Conservation (phyloP, 2,888 invertebrate species). For the Exocentrus adspersus region DNA sequence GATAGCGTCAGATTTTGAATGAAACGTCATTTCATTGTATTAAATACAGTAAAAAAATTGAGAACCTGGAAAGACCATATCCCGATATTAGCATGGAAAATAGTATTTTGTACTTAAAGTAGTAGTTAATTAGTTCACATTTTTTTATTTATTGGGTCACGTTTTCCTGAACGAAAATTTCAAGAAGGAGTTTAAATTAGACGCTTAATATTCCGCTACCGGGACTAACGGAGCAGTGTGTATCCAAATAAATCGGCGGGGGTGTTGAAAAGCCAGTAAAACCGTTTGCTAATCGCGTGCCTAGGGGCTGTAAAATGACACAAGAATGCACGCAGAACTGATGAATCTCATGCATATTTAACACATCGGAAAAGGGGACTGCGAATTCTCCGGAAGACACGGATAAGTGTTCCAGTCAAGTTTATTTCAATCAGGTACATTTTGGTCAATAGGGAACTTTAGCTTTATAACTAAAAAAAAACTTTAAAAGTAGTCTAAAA, state of each 20-base stretch:
- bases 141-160: too few species aligned
- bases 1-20: too few species aligned
- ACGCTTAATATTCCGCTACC: not conserved
- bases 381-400: not conserved
- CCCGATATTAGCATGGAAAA: too few species aligned
- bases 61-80: too few species aligned
- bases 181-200: not conserved
- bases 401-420: not conserved
- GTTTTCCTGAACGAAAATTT: too few species aligned
- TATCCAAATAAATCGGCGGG: conserved; percentile 29
- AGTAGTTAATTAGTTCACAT: too few species aligned
- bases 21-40: too few species aligned
- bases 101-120: too few species aligned
- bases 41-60: too few species aligned
- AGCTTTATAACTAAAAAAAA: too few species aligned
- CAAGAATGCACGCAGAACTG: conserved; percentile 37
- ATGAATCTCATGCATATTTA: conserved; percentile 49
- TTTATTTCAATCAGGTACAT: not conserved
- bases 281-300: conserved; percentile 41
- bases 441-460: too few species aligned
- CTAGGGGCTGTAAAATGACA: conserved; percentile 45
- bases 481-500: too few species aligned
- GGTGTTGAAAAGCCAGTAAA: conserved; percentile 32
- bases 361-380: conserved; percentile 14
- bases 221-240: not conserved